Percentiles rank a stretch among this genome's conserved stretches.
These are phyloP conservation scores for Drosophila sordidula DNA, from an alignment of 2,888 invertebrate species.

Conservation along the genomic window DNA sequence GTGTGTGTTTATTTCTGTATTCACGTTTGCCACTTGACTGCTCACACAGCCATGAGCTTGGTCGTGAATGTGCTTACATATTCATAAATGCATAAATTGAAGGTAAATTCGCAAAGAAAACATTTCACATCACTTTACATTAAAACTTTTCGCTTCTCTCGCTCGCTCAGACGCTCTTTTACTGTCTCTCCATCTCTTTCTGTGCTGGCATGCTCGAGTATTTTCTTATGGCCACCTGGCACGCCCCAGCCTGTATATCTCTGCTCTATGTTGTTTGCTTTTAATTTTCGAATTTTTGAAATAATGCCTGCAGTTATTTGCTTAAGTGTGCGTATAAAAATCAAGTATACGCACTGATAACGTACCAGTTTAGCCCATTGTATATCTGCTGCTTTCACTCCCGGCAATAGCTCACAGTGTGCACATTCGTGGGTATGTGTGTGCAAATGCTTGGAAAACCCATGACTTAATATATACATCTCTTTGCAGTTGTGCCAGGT, in stretches of 20 bases:
- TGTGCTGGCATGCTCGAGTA: slow-evolving; percentile 31
- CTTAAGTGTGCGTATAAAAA: slow-evolving; percentile 81
- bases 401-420: slow-evolving; percentile 15
- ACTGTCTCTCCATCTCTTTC: slow-evolving; percentile 4
- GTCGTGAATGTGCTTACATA: slow-evolving; percentile 71
- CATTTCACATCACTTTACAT: slow-evolving; percentile 78
- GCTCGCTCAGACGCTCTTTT: slow-evolving; percentile 1
- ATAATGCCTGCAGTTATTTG: slow-evolving; percentile 78
- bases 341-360: slow-evolving; percentile 79
- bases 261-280: slow-evolving; percentile 73
- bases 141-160: slow-evolving; percentile 57
- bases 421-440: slow-evolving; percentile 8
- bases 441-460: slow-evolving; percentile 8
- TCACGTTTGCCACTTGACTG: slow-evolving; percentile 70
- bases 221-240: slow-evolving; percentile 64
- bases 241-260: slow-evolving; percentile 14
- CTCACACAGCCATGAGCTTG: slow-evolving; percentile 55
- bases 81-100: slow-evolving; percentile 80
- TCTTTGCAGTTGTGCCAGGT: slow-evolving; percentile 34
- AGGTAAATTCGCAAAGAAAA: slow-evolving; percentile 79
- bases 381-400: slow-evolving; percentile 33
- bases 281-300: slow-evolving; percentile 79
- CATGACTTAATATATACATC: slow-evolving; percentile 18
- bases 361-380: slow-evolving; percentile 62
- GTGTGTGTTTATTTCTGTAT: slow-evolving; percentile 41